phyloP scores from a whole-genome alignment of 2,113 vertebrate genomes.

The Mirza zaza region DNA sequence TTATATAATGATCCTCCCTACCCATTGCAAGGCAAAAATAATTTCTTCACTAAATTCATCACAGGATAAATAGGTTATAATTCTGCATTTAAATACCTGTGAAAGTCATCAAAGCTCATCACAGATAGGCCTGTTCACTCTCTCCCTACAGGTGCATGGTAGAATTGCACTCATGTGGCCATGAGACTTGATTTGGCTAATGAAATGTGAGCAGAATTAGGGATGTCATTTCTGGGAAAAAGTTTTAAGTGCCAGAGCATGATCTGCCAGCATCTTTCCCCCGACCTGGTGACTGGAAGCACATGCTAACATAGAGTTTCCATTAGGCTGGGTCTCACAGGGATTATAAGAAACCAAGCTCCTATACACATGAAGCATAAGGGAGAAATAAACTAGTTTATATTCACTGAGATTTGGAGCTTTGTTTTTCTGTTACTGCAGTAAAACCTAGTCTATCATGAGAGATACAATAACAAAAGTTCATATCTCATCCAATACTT shows the following conservation, averaged over 20 bases:
- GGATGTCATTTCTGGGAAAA: not conserved
- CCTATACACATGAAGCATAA: not conserved
- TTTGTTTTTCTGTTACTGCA: not conserved
- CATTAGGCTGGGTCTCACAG: no score
- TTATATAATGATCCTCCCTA: not conserved
- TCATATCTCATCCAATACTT: not conserved
- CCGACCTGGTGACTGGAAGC: not conserved
- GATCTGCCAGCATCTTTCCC: not conserved
- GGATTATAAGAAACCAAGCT: not conserved
- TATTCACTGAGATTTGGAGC: not conserved
- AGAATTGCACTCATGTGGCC: not conserved
- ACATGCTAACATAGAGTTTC: not conserved
- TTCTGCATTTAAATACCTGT: not conserved
- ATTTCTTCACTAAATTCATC: conserved; percentile 8
- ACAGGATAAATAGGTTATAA: not conserved
- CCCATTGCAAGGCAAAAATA: not conserved
- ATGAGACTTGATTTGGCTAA: not conserved
- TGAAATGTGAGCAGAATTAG: not conserved
- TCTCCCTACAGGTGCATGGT: not conserved
- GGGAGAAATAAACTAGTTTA: not conserved
- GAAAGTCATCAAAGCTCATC: not conserved
- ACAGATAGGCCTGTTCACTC: not conserved
- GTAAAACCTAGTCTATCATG: not conserved
- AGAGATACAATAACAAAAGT: not conserved
- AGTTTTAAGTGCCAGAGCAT: not conserved